Evolutionary conservation across 2,888 invertebrate species (phyloP).

Genomic region (Metalampra italica): DNA sequence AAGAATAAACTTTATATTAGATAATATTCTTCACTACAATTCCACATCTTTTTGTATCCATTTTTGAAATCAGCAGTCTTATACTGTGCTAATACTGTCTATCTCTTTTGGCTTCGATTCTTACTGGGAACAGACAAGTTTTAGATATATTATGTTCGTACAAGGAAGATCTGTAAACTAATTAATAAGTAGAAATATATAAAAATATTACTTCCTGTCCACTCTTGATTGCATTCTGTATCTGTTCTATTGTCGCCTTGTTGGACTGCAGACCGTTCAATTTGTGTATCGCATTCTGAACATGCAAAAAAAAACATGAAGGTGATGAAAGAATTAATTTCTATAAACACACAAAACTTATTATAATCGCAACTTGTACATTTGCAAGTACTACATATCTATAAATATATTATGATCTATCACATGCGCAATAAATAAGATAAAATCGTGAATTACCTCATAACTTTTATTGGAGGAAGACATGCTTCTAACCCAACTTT

Average conservation of each 20-base stretch:
- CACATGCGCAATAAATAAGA: too few relatives aligned
- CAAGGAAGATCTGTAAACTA: too few relatives aligned
- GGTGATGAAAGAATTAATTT: not conserved
- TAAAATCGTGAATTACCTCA: conserved; percentile 39
- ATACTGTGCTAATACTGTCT: too few relatives aligned
- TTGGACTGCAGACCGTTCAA: conserved; percentile 87
- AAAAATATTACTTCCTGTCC: conserved; percentile 36
- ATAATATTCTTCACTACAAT: not conserved
- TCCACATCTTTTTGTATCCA: too few relatives aligned
- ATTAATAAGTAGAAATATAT: not conserved
- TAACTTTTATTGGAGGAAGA: conserved; percentile 46
- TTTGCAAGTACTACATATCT: too few relatives aligned
- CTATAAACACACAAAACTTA: too few relatives aligned
- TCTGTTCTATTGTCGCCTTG: conserved; percentile 77
- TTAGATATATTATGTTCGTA: too few relatives aligned
- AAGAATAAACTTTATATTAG: conserved; percentile 1
- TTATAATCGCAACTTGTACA: too few relatives aligned
- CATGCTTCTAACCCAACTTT: conserved; percentile 48
- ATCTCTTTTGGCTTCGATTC: too few relatives aligned
- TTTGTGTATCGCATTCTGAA: conserved; percentile 83
- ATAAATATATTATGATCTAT: too few relatives aligned
- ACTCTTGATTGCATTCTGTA: conserved; percentile 47
- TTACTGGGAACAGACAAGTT: too few relatives aligned
- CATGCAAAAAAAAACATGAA: conserved; percentile 3
- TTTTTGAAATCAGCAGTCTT: too few relatives aligned